Evolutionary conservation across 2,113 vertebrate genomes (phyloP), one percentile per base, ranked within the genome.

Genomic region (Hippocampus guttulatus): DNA sequence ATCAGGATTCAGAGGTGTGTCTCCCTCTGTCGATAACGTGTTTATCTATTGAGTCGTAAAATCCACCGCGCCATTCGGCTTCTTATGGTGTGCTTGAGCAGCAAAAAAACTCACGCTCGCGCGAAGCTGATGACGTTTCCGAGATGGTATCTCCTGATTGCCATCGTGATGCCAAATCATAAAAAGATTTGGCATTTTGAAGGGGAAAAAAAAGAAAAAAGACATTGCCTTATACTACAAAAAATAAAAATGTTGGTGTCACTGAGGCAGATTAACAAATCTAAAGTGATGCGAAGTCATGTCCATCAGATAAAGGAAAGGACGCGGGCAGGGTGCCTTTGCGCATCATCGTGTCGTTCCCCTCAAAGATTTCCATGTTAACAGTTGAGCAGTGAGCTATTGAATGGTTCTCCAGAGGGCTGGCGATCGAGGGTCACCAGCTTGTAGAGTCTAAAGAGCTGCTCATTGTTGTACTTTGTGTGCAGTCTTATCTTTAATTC

Each of bases 1-100:
- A 90, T 92, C 90, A 91, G 87, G 81, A 88, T 87, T 86, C 82
- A 82, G 86, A 78, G 84, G 84, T 67, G 84, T 76, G 73, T 86
- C 76, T 77, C 81, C 81, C 70, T 71, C 69, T 71, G 81, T 87
- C 82, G 74, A 92, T 90, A 88, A 76, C 71, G 60, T 60, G 66
- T 77, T 63, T 25, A 80, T 91, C 86, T 80, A 83, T 75, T 30
- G 84, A 83, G 86, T 85, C 67, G 81, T 90, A 88, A 92, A 91
- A 84, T 43, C 77, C 76, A 54, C 51, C 70, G 74, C 78, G 70
- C 74, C 68, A 64, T 72, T 75, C 64, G 38, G 77, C 74, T 67
- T 78, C 74, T 73, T 41, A 80, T 78, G 61, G 55, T 74, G 69
- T 77, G 54, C 63, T 77, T 79, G 77, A 81, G 64, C 64, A 69